Conservation (phyloP, 2,888 invertebrate genomes). For the Calameuta idolon region DNA sequence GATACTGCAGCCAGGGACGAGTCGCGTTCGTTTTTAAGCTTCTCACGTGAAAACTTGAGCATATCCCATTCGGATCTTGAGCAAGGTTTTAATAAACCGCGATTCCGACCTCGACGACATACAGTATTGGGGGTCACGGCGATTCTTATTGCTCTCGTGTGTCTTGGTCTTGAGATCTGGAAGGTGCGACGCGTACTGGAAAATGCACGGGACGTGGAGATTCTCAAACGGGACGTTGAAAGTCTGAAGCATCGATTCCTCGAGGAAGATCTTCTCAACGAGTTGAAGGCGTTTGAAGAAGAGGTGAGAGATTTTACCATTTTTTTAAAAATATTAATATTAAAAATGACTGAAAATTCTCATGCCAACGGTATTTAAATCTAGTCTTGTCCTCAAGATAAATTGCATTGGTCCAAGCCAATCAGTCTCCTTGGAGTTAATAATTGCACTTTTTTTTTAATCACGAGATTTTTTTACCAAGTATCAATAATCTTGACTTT, state of each 20-base stretch:
- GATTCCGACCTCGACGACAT: conserved; percentile 35
- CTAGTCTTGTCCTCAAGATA: neutral
- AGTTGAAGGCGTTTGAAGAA: conserved; percentile 58
- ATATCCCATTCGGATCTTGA: conserved; percentile 58
- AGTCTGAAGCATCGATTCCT: conserved; percentile 54
- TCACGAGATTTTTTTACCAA: neutral
- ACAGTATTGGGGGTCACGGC: conserved; percentile 48
- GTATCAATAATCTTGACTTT: neutral
- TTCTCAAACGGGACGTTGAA: conserved; percentile 54
- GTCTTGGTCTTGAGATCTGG: conserved; percentile 55
- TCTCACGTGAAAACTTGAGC: conserved; percentile 60
- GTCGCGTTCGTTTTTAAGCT: conserved; percentile 53
- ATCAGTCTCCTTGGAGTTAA: neutral
- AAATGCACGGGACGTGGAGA: conserved; percentile 52
- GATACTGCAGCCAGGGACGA: conserved; percentile 36
- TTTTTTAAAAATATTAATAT: too few relatives aligned
- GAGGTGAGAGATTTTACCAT: conserved; percentile 44
- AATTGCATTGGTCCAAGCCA: neutral
- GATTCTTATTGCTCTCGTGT: conserved; percentile 47
- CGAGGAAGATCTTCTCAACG: conserved; percentile 56
- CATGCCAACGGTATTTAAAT: neutral
- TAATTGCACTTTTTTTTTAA: neutral
- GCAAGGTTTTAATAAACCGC: conserved; percentile 50
- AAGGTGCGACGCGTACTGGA: conserved; percentile 46
- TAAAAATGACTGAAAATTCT: neutral